Percentiles rank a stretch among this genome's conserved stretches.
Conservation (phyloP, 2,888 invertebrate species). For the Drosophila paranaensis region DNA sequence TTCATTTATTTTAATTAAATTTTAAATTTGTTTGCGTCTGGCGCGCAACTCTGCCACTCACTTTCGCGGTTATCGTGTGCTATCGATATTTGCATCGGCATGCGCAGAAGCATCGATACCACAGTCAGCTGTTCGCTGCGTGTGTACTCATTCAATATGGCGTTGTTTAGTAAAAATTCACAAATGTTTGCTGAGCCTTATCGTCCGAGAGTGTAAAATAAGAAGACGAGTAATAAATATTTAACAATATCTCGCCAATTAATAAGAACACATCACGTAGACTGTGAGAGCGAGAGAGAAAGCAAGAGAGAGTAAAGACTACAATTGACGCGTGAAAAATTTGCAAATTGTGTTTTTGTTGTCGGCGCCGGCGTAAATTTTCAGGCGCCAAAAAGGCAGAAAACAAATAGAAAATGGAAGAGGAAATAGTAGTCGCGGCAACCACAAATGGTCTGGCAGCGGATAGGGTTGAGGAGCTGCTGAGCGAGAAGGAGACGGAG, state of each 20-base stretch:
- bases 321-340: conserved; percentile 8
- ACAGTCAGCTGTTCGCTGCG: conserved; percentile 57
- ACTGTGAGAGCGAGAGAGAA: not conserved
- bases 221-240: not conserved
- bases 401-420: conserved; percentile 49
- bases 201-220: conserved; percentile 10
- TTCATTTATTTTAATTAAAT: not conserved
- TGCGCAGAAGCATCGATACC: conserved; percentile 62
- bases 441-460: conserved; percentile 50
- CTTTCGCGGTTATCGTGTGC: conserved; percentile 18
- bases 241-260: not conserved
- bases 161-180: conserved; percentile 54
- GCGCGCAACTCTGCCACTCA: conserved; percentile 23
- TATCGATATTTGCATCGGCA: conserved; percentile 49
- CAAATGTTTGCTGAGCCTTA: conserved; percentile 18
- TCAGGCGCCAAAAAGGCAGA: conserved; percentile 49
- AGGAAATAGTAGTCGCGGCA: conserved; percentile 47
- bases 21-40: conserved; percentile 29
- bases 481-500: conserved; percentile 8
- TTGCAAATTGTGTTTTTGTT: conserved; percentile 3
- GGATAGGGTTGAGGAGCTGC: conserved; percentile 14
- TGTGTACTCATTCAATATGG: conserved; percentile 75
- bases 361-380: conserved; percentile 38
- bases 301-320: not conserved
- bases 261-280: not conserved